Conservation (phyloP, 2,113 vertebrate genomes). For the Oryzias celebensis region DNA sequence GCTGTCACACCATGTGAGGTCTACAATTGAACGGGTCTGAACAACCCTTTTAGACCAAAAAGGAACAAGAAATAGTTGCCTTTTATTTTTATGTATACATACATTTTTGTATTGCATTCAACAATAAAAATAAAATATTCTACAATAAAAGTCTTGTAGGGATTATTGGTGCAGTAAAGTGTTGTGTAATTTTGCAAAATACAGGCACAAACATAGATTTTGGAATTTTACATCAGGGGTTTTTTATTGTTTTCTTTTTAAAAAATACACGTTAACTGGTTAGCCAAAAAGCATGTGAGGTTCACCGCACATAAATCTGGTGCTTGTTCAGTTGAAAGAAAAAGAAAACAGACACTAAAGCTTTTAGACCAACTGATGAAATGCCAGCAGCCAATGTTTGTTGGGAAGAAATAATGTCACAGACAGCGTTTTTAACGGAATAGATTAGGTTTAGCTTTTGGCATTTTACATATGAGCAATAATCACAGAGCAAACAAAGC, state of each 20-base stretch:
- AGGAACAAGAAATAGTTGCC: not conserved
- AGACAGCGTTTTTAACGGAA: constrained; percentile 8
- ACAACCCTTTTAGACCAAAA: not conserved
- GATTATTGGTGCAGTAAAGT: not conserved
- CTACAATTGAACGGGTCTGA: not conserved
- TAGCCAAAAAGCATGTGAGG: not conserved
- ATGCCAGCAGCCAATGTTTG: not conserved
- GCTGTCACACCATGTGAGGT: not conserved
- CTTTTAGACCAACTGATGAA: constrained; percentile 6
- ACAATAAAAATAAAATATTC: too few species aligned
- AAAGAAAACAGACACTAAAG: constrained; percentile 15
- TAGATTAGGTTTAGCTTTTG: constrained; percentile 4
- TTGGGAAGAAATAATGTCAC: constrained; percentile 2
- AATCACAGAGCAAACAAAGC: constrained; percentile 6
- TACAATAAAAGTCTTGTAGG: not conserved
- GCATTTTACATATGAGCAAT: constrained; percentile 5
- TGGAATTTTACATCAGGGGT: not conserved
- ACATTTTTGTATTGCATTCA: too few species aligned
- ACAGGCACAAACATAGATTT: too few species aligned
- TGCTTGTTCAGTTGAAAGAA: not conserved
- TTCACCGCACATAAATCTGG: not conserved
- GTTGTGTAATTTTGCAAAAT: not conserved
- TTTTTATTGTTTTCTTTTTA: not conserved
- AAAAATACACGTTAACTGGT: not conserved
- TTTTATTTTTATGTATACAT: not conserved